These are phyloP conservation scores for Lagocephalus sceleratus DNA, from an alignment of 2,797 vertebrate species.

Conservation along the genomic window DNA sequence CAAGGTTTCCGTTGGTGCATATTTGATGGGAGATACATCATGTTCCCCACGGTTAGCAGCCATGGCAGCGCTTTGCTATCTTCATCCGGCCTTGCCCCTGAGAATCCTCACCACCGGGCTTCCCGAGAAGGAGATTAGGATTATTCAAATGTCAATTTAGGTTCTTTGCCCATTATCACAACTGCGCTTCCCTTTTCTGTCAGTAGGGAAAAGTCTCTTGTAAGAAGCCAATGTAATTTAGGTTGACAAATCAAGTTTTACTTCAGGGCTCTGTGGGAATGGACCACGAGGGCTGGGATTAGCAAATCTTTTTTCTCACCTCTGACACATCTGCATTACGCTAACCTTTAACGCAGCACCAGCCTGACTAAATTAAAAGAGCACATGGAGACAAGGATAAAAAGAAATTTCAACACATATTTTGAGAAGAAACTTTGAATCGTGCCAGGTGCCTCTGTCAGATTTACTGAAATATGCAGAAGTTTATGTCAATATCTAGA, in stretches of 20 bases:
- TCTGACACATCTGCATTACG: conserved; percentile 11
- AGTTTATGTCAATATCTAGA: no score
- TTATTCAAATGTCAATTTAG: conserved; percentile 66
- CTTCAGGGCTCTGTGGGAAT: conserved; percentile 30
- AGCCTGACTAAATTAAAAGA: conserved; percentile 17
- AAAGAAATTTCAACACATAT: no score
- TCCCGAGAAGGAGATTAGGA: conserved; percentile 49
- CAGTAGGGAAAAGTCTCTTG: conserved; percentile 31
- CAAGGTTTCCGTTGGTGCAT: conserved; percentile 27
- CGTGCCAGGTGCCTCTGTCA: no score
- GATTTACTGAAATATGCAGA: no score
- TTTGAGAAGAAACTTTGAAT: no score
- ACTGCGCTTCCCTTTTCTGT: conserved; percentile 22
- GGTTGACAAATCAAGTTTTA: conserved; percentile 43
- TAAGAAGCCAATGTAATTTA: conserved; percentile 39
- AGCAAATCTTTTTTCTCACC: conserved; percentile 11
- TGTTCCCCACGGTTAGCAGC: conserved; percentile 18
- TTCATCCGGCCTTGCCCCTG: conserved; percentile 26
- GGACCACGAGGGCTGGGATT: conserved; percentile 10
- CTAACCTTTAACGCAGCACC: conserved; percentile 20
- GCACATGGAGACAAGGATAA: neutral
- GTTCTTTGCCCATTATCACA: conserved; percentile 43
- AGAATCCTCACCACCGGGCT: conserved; percentile 44
- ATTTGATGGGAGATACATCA: conserved; percentile 42
- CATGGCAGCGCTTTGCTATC: conserved; percentile 41